Evolutionary conservation across 2,888 invertebrate species (phyloP).

Genomic region (Ernsta delagoae): DNA sequence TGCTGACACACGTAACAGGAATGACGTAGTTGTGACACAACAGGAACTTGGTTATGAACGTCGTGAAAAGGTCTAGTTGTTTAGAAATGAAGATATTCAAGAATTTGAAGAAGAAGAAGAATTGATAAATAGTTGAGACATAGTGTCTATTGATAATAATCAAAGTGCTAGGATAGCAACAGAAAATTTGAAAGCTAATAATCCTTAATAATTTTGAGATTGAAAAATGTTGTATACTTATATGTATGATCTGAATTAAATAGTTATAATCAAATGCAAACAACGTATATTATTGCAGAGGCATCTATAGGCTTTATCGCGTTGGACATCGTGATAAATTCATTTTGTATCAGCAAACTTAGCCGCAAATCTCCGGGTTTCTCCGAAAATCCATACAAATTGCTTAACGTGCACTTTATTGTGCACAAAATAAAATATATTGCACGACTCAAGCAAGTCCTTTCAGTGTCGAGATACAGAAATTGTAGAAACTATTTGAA

Average conservation of each 20-base stretch:
- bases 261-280: background rate
- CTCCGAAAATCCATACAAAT: slow-evolving; percentile 19
- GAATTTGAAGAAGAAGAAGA: no score
- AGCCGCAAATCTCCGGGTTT: slow-evolving; percentile 1
- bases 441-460: slow-evolving; percentile 20
- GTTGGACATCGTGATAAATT: background rate
- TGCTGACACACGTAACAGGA: background rate
- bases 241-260: no score
- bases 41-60: background rate
- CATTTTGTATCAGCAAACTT: background rate
- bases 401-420: slow-evolving; percentile 27
- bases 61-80: no score
- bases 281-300: background rate
- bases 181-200: no score
- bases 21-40: background rate
- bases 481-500: slow-evolving; percentile 28
- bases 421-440: slow-evolving; percentile 31
- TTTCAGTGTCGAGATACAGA: slow-evolving; percentile 23
- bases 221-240: no score
- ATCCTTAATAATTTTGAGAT: no score
- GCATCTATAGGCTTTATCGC: background rate
- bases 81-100: no score
- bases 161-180: no score
- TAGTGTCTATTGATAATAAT: no score
- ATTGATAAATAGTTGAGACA: no score